These are phyloP conservation scores for Cheilosia pagana DNA, from an alignment of 2,888 invertebrate species.

Conservation along the genomic window DNA sequence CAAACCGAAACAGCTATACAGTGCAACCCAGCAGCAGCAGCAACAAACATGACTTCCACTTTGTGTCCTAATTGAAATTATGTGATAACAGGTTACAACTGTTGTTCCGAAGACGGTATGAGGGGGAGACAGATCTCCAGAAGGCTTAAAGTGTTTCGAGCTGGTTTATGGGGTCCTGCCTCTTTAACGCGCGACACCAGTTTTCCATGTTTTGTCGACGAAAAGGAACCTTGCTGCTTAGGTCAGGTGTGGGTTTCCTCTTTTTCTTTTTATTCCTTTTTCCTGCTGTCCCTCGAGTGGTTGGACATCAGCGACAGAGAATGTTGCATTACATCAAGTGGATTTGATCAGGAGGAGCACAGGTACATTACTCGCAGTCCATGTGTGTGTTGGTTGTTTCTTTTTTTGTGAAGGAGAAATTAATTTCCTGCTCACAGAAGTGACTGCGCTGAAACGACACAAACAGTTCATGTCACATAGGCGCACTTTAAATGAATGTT, in stretches of 20 bases:
- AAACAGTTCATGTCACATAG: slow-evolving; percentile 73
- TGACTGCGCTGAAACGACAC: slow-evolving; percentile 44
- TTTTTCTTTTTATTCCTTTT: slow-evolving; percentile 19
- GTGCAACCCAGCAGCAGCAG: slow-evolving; percentile 48
- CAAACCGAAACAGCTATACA: slow-evolving; percentile 48
- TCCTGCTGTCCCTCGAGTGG: slow-evolving; percentile 13
- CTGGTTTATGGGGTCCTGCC: slow-evolving; percentile 73
- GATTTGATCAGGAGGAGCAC: slow-evolving; percentile 71
- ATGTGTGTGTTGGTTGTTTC: slow-evolving; percentile 20
- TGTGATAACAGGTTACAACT: slow-evolving; percentile 75
- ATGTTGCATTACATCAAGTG: slow-evolving; percentile 73
- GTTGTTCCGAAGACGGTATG: slow-evolving; percentile 54
- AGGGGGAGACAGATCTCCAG: slow-evolving; percentile 42
- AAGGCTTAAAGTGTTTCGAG: slow-evolving; percentile 66
- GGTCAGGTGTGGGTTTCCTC: slow-evolving; percentile 57
- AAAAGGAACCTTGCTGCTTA: slow-evolving; percentile 40
- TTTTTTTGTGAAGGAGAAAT: slow-evolving; percentile 37
- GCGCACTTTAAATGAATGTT: slow-evolving; percentile 74
- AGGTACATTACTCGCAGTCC: slow-evolving; percentile 74
- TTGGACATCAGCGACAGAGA: slow-evolving; percentile 67
- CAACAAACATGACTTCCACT: slow-evolving; percentile 74
- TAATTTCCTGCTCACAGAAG: slow-evolving; percentile 62
- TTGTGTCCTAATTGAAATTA: slow-evolving; percentile 76
- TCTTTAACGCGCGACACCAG: slow-evolving; percentile 72
- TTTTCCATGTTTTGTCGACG: slow-evolving; percentile 69